Conservation (phyloP, 2,797 vertebrate genomes). For the Platyrinchus mystaceus region DNA sequence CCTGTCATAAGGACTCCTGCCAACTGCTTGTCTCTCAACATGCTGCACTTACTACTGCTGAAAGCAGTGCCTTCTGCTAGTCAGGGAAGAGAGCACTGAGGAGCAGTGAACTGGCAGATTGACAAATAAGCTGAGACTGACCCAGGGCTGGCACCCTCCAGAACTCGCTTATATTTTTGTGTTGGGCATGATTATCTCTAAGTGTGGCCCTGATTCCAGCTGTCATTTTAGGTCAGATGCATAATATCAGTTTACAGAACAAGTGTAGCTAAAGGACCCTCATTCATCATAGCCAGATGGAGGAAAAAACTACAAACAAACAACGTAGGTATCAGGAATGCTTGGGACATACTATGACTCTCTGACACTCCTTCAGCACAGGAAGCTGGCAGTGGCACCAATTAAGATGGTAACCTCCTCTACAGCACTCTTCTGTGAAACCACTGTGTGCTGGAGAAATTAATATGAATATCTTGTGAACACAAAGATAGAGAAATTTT, state of each 20-base stretch:
- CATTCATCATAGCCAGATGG: constrained; percentile 46
- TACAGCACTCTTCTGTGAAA: background rate
- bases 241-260: constrained; percentile 58
- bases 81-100: background rate
- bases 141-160: constrained; percentile 48
- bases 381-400: background rate
- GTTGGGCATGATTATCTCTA: constrained; percentile 56
- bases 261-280: constrained; percentile 54
- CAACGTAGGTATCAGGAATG: background rate
- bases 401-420: background rate
- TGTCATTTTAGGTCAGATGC: constrained; percentile 67
- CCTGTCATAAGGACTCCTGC: constrained; percentile 57
- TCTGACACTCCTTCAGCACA: background rate
- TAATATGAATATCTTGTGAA: background rate
- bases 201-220: constrained; percentile 60
- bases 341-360: background rate
- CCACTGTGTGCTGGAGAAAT: background rate
- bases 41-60: background rate
- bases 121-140: constrained; percentile 68
- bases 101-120: constrained; percentile 53
- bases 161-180: constrained; percentile 58
- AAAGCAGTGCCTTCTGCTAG: constrained; percentile 53
- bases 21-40: constrained; percentile 54
- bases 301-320: constrained; percentile 1
- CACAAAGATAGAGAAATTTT: background rate